Evolutionary conservation across 2,113 vertebrate genomes (phyloP), one percentile per base, ranked within the genome.

Genomic region (Carlito syrichta): DNA sequence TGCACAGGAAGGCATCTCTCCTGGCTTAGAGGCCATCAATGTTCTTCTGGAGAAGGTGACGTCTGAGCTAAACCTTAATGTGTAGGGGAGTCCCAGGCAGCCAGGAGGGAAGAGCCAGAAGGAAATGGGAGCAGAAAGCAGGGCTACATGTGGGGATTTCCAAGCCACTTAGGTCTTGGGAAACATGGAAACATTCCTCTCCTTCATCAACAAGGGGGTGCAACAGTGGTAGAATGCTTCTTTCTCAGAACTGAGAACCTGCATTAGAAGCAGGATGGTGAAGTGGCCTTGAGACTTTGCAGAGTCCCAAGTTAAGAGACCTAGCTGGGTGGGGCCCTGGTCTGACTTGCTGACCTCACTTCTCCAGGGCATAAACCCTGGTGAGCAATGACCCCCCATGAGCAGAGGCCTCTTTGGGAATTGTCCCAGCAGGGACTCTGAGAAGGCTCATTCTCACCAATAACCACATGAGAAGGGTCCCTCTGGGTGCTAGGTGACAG

Each of bases 151-250:
- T 16, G 8, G 52, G 10, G 8, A 2, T 13, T 27, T 8, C 48
- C 5, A 1, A 17, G 17, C 35, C 1, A 0, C 17, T 38, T 3
- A 2, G 14, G n/a, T 11, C 76, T 62, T 48, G n/a, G 66, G 40
- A 32, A 2, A 3, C 35, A 63, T 23, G 20, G 25, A 63, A 86
- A 58, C 1, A 1, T 10, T 66, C 40, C 11, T 73, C 69, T 38
- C 25, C 69, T 32, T 35, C 22, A 16, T 11, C 20, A 48, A 32
- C 4, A 50, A 54, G 32, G 35, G 5, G 25, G 17, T 25, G 13
- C 43, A 6, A 6, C 5, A 8, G 1, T 1, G 22, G 0, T 17
- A 8, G 82, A 6, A 12, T 45, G 19, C 63, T 1, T 12, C 62
- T 79, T 8, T 9, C 45, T 32, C 16, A 3, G 63, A 11, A 45